Evolutionary conservation across 2,797 vertebrate genomes (phyloP), one percentile per base, ranked within the genome.

Genomic region (Echiichthys vipera): DNA sequence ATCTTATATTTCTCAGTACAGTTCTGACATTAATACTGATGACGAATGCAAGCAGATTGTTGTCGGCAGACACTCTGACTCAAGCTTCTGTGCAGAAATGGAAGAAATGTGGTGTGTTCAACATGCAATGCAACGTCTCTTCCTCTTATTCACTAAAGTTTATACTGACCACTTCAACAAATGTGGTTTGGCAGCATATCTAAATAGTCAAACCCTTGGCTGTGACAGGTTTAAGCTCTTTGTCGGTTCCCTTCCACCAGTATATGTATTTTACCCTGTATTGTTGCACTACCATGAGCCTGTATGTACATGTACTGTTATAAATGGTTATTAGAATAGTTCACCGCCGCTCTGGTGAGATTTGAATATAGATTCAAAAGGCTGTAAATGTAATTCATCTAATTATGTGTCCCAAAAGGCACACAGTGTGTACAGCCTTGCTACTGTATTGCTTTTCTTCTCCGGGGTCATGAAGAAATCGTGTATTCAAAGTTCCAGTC

Each of bases 41-140:
- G 42, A 64, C 43, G 59, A 75, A 74, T 66, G 42, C 29, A 18
- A 53, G 12, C 30, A 5, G 63, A 30, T 54, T 78, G 20, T 56
- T 67, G 47, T 77, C 57, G 0, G 20, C 73, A 74, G 81, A 82
- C 68, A 10, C 6, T 71, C 27, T 84, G 65, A 72, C 76, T 79
- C 80, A 76, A 68, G 64, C 49, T 49, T 80, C 40, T 67, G 79
- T 74, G 65, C 58, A 5, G 8, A 78, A 84, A 49, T 49, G 80
- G 70, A 80, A 77, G 72, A 74, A 61, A 65, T 78, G 78, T 32
- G 71, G 74, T 71, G 14, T 64, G 45, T 62, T 67, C 2, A 13
- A 12, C 11, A n/a, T 18, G 45, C 67, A 42, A 58, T 59, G 49
- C 56, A 70, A 56, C 27, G 29, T 43, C 12, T 22, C 58, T 83